Base-by-base conservation (phyloP, 2,888 invertebrate species). In the Gibbula magus region DNA sequence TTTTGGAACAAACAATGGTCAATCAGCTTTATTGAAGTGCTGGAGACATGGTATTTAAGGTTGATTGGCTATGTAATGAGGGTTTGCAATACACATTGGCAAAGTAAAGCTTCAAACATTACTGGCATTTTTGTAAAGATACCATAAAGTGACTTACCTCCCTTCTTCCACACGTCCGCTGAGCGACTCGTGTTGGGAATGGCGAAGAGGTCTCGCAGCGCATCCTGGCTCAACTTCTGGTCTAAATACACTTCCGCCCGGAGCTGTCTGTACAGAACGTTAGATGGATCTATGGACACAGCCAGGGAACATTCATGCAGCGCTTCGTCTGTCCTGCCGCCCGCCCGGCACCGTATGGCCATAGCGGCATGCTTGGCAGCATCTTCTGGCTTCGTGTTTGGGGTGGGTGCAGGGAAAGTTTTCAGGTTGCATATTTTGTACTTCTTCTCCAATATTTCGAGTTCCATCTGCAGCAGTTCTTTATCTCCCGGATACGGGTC, bases 401-500 rank as follows among this genome's bases (percentile, higher is more conserved):
- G 29, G 10, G 20, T 52, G 0, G 81, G 75, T 5, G 61, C 54
- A 3, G 77, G 76, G 10, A 84, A 78, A n/a, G 79, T 80, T 20
- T 82, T 75, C 16, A 83, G 81, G 5, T 82, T 80, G 18, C 82
- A 79, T 45, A 89, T 81, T 70, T 87, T 86, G 74, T 89, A 88
- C 79, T 89, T 91, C 75, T 83, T 82, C 3, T 81, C 81, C 4
- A 91, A 80, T 74, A 89, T 89, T 76, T 90, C 89, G 18, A 86
- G 77, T 79, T 91, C 91, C 74, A 85, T 78, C 20, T 81, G 85
- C 2, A 87, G 85, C 22, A 89, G 83, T 73, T 88, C 83, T 51
- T 88, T 86, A 66, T 91, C 91, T 0, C 91, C 91, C 5, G 91
- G 91, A 76, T 91, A 91, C 3, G 86, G 83, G 52, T 86, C 87